A percentile compares a stretch with the other conserved stretches of the same genome.
Evolutionary conservation across 2,888 invertebrate species (phyloP).

Genomic region (Rutpela maculata): DNA sequence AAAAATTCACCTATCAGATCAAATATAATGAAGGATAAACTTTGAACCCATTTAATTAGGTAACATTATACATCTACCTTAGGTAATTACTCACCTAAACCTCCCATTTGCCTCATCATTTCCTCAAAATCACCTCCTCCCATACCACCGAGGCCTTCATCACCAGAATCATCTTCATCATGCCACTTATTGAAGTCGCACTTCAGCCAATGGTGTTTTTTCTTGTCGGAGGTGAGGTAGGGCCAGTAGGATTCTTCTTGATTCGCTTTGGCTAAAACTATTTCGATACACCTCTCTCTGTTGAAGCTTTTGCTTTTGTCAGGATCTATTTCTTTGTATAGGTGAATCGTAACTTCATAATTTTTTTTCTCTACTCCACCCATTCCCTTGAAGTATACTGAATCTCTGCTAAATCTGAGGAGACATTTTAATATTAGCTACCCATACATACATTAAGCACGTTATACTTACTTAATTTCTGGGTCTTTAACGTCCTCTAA

Average conservation of each 20-base stretch:
- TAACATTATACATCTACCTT: too few species aligned
- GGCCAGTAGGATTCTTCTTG: slow-evolving; percentile 91
- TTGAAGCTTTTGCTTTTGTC: slow-evolving; percentile 85
- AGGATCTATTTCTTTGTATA: slow-evolving; percentile 88
- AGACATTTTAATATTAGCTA: slow-evolving; percentile 4
- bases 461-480: slow-evolving; percentile 81
- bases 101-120: slow-evolving; percentile 86
- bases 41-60: too few species aligned
- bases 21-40: too few species aligned
- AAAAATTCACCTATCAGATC: too few species aligned
- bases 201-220: slow-evolving; percentile 96
- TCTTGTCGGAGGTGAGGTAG: slow-evolving; percentile 87
- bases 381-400: slow-evolving; percentile 88
- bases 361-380: slow-evolving; percentile 89
- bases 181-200: slow-evolving; percentile 98
- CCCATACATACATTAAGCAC: neutral
- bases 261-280: slow-evolving; percentile 81
- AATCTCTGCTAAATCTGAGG: slow-evolving; percentile 81
- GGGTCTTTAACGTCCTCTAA: slow-evolving; percentile 93
- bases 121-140: slow-evolving; percentile 79
- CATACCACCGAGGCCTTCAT: slow-evolving; percentile 79
- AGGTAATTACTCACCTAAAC: slow-evolving; percentile 72
- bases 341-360: slow-evolving; percentile 91
- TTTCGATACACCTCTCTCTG: slow-evolving; percentile 85
- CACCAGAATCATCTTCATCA: slow-evolving; percentile 96